Conservation (phyloP, 2,113 vertebrate species). For the Catharus minimus region DNA sequence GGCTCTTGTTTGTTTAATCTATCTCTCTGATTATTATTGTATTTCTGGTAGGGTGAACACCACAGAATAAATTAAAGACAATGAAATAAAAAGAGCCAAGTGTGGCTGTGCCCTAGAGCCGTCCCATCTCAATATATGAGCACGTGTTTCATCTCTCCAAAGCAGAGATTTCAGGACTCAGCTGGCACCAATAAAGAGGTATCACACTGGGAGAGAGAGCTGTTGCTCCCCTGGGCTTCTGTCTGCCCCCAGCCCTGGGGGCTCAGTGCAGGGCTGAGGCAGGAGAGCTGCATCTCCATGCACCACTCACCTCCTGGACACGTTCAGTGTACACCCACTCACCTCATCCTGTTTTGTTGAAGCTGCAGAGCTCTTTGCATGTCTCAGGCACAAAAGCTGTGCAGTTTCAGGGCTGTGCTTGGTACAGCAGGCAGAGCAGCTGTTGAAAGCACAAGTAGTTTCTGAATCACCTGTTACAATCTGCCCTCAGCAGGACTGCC, state of each 20-base stretch:
- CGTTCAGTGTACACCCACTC: fast-evolving
- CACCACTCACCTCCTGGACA: neutral
- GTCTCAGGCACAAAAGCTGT: neutral
- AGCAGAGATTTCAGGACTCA: slow-evolving; percentile 38
- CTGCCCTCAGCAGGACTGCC: neutral
- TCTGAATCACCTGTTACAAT: neutral
- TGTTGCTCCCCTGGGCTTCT: neutral
- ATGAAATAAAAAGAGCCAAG: slow-evolving; percentile 44
- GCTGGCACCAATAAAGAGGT: slow-evolving; percentile 35
- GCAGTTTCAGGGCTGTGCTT: neutral
- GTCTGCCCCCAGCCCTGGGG: neutral
- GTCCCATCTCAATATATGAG: neutral
- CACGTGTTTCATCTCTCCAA: slow-evolving; percentile 13
- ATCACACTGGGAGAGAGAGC: neutral
- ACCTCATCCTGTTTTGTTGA: fast-evolving
- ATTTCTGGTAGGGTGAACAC: slow-evolving; percentile 13
- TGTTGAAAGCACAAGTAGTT: neutral
- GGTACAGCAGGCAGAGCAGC: neutral
- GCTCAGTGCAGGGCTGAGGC: neutral
- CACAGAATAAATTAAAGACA: slow-evolving; percentile 39
- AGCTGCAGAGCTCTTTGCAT: neutral
- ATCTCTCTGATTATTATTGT: slow-evolving; percentile 28
- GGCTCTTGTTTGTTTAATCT: slow-evolving; percentile 32
- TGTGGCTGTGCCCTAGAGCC: slow-evolving; percentile 35
- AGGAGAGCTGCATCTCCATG: neutral